Conservation (phyloP, 2,113 vertebrate species). For the Sebastes schlegelii region DNA sequence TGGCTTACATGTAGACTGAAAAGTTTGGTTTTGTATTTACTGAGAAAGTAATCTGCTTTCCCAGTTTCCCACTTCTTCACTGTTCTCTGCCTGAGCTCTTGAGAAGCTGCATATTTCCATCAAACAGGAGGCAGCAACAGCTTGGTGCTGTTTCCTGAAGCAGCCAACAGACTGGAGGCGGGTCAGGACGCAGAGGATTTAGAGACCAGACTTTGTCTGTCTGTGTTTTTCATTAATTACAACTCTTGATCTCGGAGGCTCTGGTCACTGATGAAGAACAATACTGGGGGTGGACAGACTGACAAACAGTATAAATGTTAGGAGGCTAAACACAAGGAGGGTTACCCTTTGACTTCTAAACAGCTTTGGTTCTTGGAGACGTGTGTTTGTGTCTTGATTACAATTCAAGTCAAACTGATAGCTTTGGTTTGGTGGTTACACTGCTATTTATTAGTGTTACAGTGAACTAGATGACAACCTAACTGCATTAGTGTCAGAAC, state of each 20-base stretch:
- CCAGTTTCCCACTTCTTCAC: neutral
- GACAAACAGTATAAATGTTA: neutral
- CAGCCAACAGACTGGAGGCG: constrained; percentile 31
- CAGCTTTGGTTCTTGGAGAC: neutral
- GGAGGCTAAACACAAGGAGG: neutral
- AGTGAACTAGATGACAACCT: neutral
- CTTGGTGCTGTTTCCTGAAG: constrained; percentile 36
- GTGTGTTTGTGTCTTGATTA: neutral
- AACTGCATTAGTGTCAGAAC: neutral
- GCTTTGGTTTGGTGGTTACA: neutral
- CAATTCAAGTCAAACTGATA: neutral
- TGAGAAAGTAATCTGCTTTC: neutral
- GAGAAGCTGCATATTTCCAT: constrained; percentile 21
- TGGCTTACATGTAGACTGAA: neutral
- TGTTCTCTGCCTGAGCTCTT: constrained; percentile 1
- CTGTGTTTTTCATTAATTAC: constrained; percentile 15
- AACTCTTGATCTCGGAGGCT: neutral
- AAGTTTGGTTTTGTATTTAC: constrained; percentile 9
- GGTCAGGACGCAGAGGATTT: constrained; percentile 19
- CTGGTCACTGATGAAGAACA: constrained; percentile 3
- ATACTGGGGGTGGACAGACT: constrained; percentile 1
- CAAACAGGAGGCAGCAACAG: constrained; percentile 52
- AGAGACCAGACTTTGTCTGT: constrained; percentile 18
- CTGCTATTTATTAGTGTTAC: neutral
- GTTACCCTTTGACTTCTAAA: neutral